Evolutionary conservation across 2,797 vertebrate species (phyloP).

Genomic region (Pterois miles): DNA sequence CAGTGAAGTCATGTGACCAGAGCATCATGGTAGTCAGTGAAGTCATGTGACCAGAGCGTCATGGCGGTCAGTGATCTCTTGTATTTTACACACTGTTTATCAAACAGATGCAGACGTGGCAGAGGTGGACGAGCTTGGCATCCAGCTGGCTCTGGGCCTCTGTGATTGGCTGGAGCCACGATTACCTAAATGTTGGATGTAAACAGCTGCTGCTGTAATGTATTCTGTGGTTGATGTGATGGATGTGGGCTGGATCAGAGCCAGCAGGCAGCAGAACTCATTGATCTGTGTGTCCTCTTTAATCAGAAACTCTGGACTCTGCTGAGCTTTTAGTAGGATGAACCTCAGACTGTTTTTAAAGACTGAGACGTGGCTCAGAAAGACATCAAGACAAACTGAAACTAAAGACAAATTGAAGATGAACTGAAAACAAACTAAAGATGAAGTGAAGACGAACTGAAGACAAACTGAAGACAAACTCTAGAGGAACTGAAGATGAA

Average conservation of each 20-base stretch:
- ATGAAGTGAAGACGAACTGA: background rate
- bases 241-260: conserved; percentile 15
- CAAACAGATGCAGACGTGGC: background rate
- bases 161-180: conserved; percentile 20
- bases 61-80: too few relatives aligned
- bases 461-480: background rate
- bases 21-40: background rate
- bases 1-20: background rate
- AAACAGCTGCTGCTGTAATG: conserved; percentile 27
- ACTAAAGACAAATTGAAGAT: background rate
- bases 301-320: conserved; percentile 27
- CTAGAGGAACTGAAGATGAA: background rate
- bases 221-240: conserved; percentile 7
- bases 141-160: conserved; percentile 17
- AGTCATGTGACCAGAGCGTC: too few relatives aligned
- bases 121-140: background rate
- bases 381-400: too few relatives aligned
- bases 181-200: conserved; percentile 60
- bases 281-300: conserved; percentile 45
- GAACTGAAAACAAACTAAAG: background rate
- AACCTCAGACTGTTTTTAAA: conserved; percentile 2
- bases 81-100: background rate
- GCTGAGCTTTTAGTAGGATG: conserved; percentile 59
- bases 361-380: too few relatives aligned
- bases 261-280: conserved; percentile 29